Evolutionary conservation across 2,888 invertebrate genomes (phyloP).

Genomic region (Tenthredo amoena): DNA sequence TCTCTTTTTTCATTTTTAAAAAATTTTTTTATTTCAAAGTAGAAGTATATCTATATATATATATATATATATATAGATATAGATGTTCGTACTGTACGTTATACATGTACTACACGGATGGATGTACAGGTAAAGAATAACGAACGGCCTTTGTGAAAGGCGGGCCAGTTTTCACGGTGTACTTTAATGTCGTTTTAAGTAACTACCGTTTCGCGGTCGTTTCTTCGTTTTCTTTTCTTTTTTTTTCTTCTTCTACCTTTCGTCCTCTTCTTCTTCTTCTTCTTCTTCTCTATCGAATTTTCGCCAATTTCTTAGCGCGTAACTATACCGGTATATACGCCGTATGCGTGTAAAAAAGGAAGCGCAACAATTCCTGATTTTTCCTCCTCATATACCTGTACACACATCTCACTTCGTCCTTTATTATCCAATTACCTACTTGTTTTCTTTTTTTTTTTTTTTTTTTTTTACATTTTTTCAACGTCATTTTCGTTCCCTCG

Average conservation of each 20-base stretch:
- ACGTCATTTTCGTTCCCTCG: neutral
- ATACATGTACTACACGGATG: neutral
- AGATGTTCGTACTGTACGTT: neutral
- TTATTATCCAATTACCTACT: too few species aligned
- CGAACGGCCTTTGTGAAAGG: constrained; percentile 41
- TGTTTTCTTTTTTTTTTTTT: neutral
- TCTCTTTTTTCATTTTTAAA: neutral
- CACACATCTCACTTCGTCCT: neutral
- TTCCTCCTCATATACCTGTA: neutral
- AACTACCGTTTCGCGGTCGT: constrained; percentile 10
- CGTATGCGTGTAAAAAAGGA: neutral
- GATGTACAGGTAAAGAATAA: neutral
- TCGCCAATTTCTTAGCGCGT: neutral
- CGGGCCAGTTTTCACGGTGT: constrained; percentile 24
- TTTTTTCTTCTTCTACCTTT: neutral
- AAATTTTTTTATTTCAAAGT: neutral
- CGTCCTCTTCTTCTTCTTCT: neutral
- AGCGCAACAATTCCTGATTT: neutral
- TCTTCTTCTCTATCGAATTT: neutral
- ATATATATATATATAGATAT: neutral
- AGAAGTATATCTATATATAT: neutral
- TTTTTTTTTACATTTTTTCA: neutral
- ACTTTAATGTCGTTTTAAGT: neutral
- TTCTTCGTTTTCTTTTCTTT: neutral
- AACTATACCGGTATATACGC: neutral